These are phyloP conservation scores for Hucho hucho DNA, from an alignment of 2,113 vertebrate genomes.

Conservation along the genomic window DNA sequence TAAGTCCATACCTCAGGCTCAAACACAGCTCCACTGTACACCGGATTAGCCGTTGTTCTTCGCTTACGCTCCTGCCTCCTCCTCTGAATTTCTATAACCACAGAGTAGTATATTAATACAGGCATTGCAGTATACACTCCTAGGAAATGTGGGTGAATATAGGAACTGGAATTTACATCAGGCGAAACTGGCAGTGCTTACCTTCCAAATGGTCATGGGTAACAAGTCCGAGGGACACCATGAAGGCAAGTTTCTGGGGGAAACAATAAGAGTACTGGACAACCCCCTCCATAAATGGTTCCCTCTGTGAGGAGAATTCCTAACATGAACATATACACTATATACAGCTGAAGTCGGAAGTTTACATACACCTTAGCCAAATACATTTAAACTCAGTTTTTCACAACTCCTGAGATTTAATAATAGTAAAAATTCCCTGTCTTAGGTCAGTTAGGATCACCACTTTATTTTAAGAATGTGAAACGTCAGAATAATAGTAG, in stretches of 20 bases:
- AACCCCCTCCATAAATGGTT: not conserved
- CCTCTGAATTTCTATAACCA: conserved; percentile 86
- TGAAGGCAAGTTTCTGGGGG: conserved; percentile 87
- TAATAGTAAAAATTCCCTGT: too few species aligned
- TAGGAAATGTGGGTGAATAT: not conserved
- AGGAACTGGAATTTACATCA: not conserved
- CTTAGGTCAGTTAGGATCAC: too few species aligned
- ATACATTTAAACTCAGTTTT: too few species aligned
- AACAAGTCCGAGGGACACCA: conserved; percentile 87
- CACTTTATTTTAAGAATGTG: too few species aligned
- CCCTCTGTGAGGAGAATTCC: too few species aligned
- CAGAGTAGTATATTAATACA: not conserved
- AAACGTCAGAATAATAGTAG: too few species aligned
- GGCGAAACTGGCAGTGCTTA: conserved; percentile 52
- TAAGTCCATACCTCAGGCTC: conserved; percentile 83
- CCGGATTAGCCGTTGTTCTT: conserved; percentile 88
- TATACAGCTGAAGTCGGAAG: too few species aligned
- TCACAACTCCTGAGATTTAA: too few species aligned
- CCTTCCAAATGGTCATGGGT: conserved; percentile 89
- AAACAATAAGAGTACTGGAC: conserved; percentile 26
- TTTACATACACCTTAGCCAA: too few species aligned
- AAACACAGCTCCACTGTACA: conserved; percentile 87
- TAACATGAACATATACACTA: too few species aligned
- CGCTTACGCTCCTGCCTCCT: conserved; percentile 89
- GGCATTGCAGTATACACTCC: not conserved